Evolutionary conservation across 2,797 vertebrate genomes (phyloP).

Genomic region (Gymnocypris eckloni): DNA sequence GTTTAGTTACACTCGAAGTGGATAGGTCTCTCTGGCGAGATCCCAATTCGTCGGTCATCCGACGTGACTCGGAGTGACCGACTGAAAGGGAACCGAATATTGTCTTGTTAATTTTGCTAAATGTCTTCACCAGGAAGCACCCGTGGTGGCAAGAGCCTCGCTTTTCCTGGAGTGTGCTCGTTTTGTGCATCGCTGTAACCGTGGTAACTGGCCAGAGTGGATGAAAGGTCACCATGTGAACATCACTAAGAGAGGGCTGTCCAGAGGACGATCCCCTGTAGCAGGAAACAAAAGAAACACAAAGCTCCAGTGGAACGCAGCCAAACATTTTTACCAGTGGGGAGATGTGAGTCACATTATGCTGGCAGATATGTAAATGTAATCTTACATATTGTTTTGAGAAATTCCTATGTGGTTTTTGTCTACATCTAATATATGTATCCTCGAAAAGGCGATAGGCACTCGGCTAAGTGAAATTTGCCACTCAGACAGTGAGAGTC

Average conservation of each 20-base stretch:
- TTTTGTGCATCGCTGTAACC: constrained; percentile 97
- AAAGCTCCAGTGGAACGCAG: constrained; percentile 98
- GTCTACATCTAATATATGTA: constrained; percentile 10
- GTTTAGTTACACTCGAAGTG: no score
- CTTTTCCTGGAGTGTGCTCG: constrained; percentile 96
- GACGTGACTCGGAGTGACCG: no score
- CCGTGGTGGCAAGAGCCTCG: constrained; percentile 93
- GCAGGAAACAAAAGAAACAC: constrained; percentile 98
- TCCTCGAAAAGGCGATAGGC: constrained; percentile 87
- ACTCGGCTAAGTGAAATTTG: constrained; percentile 93
- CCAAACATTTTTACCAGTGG: constrained; percentile 98
- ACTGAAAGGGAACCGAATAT: neutral
- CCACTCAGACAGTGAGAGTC: constrained; percentile 95
- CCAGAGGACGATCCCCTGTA: constrained; percentile 91
- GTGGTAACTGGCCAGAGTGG: constrained; percentile 99
- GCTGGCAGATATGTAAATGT: neutral
- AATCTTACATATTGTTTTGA: neutral
- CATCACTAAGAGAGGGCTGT: constrained; percentile 95
- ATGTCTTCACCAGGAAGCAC: constrained; percentile 86
- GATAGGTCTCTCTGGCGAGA: no score
- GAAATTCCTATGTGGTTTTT: constrained; percentile 4
- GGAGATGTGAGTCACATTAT: constrained; percentile 87
- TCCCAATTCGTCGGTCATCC: no score
- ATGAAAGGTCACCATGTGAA: constrained; percentile 99
- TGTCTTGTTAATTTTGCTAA: neutral